These are phyloP conservation scores for Ptychochromis oligacanthus DNA, from an alignment of 2,113 vertebrate genomes.

Conservation along the genomic window DNA sequence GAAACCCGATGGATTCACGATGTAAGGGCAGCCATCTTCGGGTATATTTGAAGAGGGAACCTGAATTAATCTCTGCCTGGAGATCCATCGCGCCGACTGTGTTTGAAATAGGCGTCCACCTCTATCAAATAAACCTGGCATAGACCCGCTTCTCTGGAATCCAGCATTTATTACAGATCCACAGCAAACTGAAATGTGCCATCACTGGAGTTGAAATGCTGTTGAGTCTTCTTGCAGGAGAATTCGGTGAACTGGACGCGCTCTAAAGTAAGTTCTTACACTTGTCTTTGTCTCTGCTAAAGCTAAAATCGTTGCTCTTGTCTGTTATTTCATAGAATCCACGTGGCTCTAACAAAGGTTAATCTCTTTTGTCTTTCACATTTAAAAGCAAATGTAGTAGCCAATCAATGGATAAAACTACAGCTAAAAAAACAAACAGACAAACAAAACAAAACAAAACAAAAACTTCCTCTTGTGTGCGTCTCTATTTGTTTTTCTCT, in stretches of 20 bases:
- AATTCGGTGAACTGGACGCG: constrained; percentile 20
- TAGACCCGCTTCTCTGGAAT: constrained; percentile 30
- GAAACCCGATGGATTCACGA: background rate
- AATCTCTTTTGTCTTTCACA: background rate
- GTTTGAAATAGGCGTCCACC: constrained; percentile 28
- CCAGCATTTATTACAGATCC: background rate
- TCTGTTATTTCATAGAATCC: background rate
- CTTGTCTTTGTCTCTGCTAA: background rate
- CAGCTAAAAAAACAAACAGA: rapidly evolving
- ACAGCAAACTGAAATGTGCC: constrained; percentile 36
- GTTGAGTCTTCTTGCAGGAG: constrained; percentile 23
- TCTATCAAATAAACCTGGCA: constrained; percentile 15
- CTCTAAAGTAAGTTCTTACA: constrained; percentile 70
- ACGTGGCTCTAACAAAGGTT: background rate
- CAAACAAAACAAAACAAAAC: too few relatives aligned
- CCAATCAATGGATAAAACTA: background rate
- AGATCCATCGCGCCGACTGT: constrained; percentile 38
- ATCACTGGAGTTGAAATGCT: constrained; percentile 37
- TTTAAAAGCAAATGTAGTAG: background rate
- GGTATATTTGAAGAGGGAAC: constrained; percentile 6
- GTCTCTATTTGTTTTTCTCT: constrained; percentile 4
- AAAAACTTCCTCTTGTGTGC: background rate
- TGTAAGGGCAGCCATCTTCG: constrained; percentile 22
- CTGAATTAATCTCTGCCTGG: constrained; percentile 16
- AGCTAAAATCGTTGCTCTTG: background rate